These are phyloP conservation scores for Siderastrea siderea DNA, from an alignment of 92 coral and sea anemone genomes.

Conservation along the genomic window DNA sequence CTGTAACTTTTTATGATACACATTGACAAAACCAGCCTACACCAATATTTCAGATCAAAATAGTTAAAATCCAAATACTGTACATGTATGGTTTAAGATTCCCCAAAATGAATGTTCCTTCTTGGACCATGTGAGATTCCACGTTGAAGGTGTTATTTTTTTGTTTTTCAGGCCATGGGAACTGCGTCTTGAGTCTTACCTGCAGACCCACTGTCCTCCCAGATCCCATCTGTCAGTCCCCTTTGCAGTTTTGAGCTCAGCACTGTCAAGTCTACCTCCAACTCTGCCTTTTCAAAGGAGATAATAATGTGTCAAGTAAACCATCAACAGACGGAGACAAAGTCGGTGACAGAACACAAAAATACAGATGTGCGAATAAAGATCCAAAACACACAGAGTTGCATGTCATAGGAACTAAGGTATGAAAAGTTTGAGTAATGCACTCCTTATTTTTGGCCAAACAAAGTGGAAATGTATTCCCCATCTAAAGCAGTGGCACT, in stretches of 20 bases:
- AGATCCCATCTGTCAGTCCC: slow-evolving; percentile 92
- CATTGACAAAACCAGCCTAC: not conserved
- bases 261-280: slow-evolving; percentile 91
- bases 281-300: slow-evolving; percentile 71
- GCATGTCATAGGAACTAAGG: too few species aligned
- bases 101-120: not conserved
- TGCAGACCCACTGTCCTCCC: slow-evolving; percentile 97
- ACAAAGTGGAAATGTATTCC: too few species aligned
- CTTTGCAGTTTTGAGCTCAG: slow-evolving; percentile 76
- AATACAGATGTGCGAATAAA: too few species aligned
- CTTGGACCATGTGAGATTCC: not conserved
- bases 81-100: too few species aligned
- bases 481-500: too few species aligned
- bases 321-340: not conserved
- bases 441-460: too few species aligned
- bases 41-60: too few species aligned
- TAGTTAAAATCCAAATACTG: too few species aligned
- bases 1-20: not conserved
- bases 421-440: too few species aligned
- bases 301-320: not conserved
- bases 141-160: too few species aligned
- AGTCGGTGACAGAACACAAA: not conserved
- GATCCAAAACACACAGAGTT: too few species aligned
- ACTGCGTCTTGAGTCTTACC: slow-evolving; percentile 47
- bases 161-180: too few species aligned